Conservation (phyloP, 2,888 invertebrate species). For the Drepana falcataria region DNA sequence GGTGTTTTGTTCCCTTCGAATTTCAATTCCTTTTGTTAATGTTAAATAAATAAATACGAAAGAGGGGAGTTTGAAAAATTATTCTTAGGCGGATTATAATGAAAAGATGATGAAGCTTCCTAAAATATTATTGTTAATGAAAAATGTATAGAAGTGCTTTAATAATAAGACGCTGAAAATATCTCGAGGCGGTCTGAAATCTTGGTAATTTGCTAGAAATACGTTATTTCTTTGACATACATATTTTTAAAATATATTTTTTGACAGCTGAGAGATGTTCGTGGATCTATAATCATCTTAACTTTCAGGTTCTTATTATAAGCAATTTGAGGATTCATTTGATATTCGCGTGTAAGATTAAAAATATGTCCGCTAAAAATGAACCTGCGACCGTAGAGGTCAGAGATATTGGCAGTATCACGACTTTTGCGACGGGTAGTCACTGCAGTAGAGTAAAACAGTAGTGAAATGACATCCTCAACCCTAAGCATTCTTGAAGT, state of each 20-base stretch:
- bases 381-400: too few relatives aligned
- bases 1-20: constrained; percentile 34
- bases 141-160: constrained; percentile 14
- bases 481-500: too few relatives aligned
- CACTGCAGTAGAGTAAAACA: too few relatives aligned
- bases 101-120: constrained; percentile 26
- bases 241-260: not conserved
- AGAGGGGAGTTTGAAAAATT: constrained; percentile 11
- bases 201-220: constrained; percentile 1
- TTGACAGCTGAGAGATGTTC: too few relatives aligned
- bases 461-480: too few relatives aligned
- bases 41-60: constrained; percentile 34
- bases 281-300: too few relatives aligned
- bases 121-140: constrained; percentile 12
- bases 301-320: too few relatives aligned
- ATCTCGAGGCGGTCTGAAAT: not conserved
- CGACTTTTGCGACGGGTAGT: too few relatives aligned
- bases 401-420: too few relatives aligned
- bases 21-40: constrained; percentile 42
- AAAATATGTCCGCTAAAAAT: too few relatives aligned
- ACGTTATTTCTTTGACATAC: not conserved
- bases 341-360: too few relatives aligned
- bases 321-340: too few relatives aligned
- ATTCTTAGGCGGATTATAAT: constrained; percentile 23
- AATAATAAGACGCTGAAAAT: not conserved